Evolutionary conservation across 92 coral and sea anemone species (phyloP), one percentile per base, ranked within the genome.

Genomic region (Paramuricea clavata): DNA sequence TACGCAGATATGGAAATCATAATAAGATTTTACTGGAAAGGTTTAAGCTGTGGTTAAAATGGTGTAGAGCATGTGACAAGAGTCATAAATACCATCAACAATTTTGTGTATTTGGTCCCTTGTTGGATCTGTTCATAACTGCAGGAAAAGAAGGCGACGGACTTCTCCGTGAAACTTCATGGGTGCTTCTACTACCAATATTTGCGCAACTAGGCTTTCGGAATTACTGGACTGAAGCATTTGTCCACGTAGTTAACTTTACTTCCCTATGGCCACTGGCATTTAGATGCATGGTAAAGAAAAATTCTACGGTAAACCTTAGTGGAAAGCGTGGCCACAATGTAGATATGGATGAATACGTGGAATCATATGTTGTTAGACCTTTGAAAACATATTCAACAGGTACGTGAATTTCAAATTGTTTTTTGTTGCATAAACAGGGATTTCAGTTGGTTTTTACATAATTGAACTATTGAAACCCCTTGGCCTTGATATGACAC

Each of bases 291-390:
- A 62, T 79, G 54, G 27, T 79, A 2, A 26, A 28, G 50, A 25
- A 79, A 16, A 79, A 79, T 21, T 57, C 52, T 12, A 32, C 73
- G 6, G 84, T 79, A 0, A 79, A 79, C 28, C 6, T 79, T 11
- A 56, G 44, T 15, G 84, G 73, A 19, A 79, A 79, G 57, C 73
- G 12, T n/a, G 84, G 84, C 32, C 67, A 79, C n/a, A 68, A 68
- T 17, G 10, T 79, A 8, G 56, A 62, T 9, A 21, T 79, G 72
- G 72, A 79, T 57, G 33, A 79, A 27, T 79, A 57, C 57, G 84
- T 79, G 0, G 72, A 78, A 15, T 30, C 71, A 7, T 33, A 56
- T 34, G 49, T 79, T 25, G 84, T 79, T 17, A 41, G 52, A 22
- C 84, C 84, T 13, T 34, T 60, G 30, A 60, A 79, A 34, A 49